Evolutionary conservation across 2,888 invertebrate species (phyloP), one percentile per base, ranked within the genome.

Genomic region (Miltochrista miniata): DNA sequence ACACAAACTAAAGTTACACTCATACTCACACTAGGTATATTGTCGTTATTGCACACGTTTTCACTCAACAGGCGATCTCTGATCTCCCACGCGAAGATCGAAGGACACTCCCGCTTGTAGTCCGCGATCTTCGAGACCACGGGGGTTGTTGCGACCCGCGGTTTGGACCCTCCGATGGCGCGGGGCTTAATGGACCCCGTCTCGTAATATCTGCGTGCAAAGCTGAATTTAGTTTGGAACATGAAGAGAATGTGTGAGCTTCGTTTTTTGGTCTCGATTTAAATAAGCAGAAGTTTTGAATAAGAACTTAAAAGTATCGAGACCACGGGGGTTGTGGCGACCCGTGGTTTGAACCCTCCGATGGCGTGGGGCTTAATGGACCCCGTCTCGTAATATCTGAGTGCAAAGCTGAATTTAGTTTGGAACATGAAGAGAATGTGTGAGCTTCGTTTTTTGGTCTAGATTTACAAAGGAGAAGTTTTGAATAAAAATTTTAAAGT

Each of bases 21-120:
- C n/a, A 59, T 92, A 98, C 98, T 98, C 92, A 98, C 98, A 90
- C 98, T 98, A 69, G 98, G 98, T 79, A 98, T 98, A 89, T 98
- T 99, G 92, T 99, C 99, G 90, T 97, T 97, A 90, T 97, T 98
- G 94, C 99, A 99, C 72, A 98, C 96, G 72, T 96, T 97, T 82
- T 99, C 99, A 54, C 96, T 96, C 50, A 99, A 93, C 71, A 99
- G 94, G 79, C 98, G 95, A 81, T 99, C 99, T 47, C 98, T 93
- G 82, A 99, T 99, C 93, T 99, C 99, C 99, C 99, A 99, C 43
- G 99, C 98, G 92, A 99, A 99, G 88, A 99, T 99, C 71, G 98
- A 98, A 33, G 98, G 98, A 87, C 98, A 98, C 86, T 99, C 98
- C 47, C 98, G 93, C 92, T 99, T 99, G 94, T 98, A 99, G 83